phyloP scores from a whole-genome alignment of 2,797 vertebrate species.

The Echiichthys vipera region DNA sequence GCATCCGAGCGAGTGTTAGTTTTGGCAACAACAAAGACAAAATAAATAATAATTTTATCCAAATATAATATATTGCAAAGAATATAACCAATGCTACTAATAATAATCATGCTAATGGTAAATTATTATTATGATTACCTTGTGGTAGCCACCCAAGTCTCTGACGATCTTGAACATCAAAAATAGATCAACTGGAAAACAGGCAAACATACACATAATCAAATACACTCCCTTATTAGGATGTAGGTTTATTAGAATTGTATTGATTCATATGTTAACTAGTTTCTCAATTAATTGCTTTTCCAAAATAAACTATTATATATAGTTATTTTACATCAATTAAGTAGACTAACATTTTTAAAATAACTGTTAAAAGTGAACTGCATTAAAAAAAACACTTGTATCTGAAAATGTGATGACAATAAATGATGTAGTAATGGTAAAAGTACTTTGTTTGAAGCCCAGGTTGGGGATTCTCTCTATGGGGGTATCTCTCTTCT shows the following conservation, averaged over 20 bases:
- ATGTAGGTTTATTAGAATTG: not conserved
- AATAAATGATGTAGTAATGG: not conserved
- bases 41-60: not conserved
- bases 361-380: no score
- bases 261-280: not conserved
- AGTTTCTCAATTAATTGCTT: not conserved
- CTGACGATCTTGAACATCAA: slow-evolving; percentile 84
- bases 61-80: not conserved
- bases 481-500: slow-evolving; percentile 81
- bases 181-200: slow-evolving; percentile 82
- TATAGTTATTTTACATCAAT: not conserved
- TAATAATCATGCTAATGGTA: not conserved
- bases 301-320: no score
- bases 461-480: slow-evolving; percentile 87
- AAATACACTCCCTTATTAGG: not conserved
- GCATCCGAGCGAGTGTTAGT: not conserved
- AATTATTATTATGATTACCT: slow-evolving; percentile 76
- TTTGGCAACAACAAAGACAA: not conserved
- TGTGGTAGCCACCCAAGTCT: slow-evolving; percentile 83
- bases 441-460: slow-evolving; percentile 86
- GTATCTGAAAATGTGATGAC: not conserved
- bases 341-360: no score
- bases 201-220: slow-evolving; percentile 2
- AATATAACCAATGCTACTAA: not conserved
- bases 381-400: not conserved